Evolutionary conservation across 2,797 vertebrate species (phyloP).

Genomic region (Sebastes steindachneri): DNA sequence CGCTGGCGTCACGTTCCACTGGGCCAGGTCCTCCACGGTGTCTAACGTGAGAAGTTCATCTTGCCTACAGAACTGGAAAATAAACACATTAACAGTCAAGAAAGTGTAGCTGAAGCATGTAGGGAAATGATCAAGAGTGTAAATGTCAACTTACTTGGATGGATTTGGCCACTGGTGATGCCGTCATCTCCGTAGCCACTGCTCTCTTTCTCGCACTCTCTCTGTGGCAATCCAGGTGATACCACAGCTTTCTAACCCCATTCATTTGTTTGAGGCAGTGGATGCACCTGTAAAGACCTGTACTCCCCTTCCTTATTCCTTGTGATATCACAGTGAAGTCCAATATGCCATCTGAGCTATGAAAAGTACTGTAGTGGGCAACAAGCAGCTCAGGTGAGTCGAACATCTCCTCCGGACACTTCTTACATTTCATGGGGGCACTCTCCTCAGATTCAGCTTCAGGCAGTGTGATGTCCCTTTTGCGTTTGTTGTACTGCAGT

Average conservation of each 20-base stretch:
- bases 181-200: constrained; percentile 75
- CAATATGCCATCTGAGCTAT: constrained; percentile 81
- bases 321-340: constrained; percentile 86
- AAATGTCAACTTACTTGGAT: constrained; percentile 81
- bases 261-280: constrained; percentile 85
- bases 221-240: constrained; percentile 88
- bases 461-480: fast-evolving
- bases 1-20: background rate
- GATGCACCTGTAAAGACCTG: constrained; percentile 84
- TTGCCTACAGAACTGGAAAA: constrained; percentile 30
- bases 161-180: constrained; percentile 79
- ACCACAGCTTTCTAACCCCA: constrained; percentile 82
- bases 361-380: constrained; percentile 87
- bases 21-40: constrained; percentile 6
- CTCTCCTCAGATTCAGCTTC: constrained; percentile 64
- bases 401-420: constrained; percentile 86
- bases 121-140: background rate
- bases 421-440: constrained; percentile 82
- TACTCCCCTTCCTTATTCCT: constrained; percentile 56
- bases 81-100: background rate
- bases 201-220: constrained; percentile 78
- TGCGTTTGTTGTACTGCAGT: constrained; percentile 51
- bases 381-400: constrained; percentile 84
- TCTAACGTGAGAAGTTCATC: constrained; percentile 11
- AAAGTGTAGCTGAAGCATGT: background rate